Conservation (phyloP, 2,113 vertebrate species). For the Lontra canadensis region DNA sequence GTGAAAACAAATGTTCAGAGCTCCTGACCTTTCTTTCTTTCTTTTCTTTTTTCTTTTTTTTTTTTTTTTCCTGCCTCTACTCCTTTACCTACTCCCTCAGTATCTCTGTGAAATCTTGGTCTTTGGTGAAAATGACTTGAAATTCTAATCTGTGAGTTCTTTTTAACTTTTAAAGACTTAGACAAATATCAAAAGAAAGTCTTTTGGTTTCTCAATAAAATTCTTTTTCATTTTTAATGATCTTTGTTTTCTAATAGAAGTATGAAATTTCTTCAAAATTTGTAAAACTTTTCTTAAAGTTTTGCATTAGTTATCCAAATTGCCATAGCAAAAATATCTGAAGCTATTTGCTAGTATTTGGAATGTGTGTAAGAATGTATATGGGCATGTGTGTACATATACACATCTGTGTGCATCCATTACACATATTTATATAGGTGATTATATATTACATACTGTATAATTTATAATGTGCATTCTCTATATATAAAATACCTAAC, state of each 20-base stretch:
- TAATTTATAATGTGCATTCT: neutral
- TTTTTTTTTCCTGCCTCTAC: fast-evolving
- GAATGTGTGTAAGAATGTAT: neutral
- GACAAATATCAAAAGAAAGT: neutral
- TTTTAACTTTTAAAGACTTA: neutral
- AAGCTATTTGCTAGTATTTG: neutral
- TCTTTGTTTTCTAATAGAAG: neutral
- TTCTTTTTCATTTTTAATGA: neutral
- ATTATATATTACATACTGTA: neutral
- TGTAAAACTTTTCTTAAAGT: neutral
- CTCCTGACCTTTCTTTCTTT: neutral
- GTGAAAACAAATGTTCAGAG: neutral
- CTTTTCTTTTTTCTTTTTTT: neutral
- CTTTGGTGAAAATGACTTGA: neutral
- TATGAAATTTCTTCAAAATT: neutral
- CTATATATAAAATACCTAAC: neutral
- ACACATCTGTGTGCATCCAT: neutral
- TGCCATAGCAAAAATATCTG: neutral
- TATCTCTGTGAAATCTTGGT: neutral
- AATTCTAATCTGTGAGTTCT: neutral
- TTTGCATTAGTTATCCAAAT: neutral
- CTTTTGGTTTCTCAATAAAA: neutral
- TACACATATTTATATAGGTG: neutral
- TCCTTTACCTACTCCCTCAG: neutral
- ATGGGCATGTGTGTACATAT: neutral